Evolutionary conservation across 2,797 vertebrate species (phyloP), one percentile per base, ranked within the genome.

Genomic region (Pogonophryne albipinna): DNA sequence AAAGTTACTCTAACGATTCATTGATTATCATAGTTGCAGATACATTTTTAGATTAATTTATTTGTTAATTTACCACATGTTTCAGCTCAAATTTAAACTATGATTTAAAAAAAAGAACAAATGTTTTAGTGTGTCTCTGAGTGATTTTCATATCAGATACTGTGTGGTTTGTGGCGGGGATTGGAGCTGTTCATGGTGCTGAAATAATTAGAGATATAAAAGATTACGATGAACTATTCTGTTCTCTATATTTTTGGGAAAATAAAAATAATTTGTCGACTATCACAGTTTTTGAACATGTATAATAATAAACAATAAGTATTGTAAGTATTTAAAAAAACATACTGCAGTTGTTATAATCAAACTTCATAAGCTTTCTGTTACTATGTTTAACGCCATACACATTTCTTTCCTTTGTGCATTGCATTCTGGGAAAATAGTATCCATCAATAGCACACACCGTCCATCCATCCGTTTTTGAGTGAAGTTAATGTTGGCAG

Each of bases 171-270:
- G 49, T 63, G 6, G 16, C 17, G 16, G 34, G 57, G 8, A 1
- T 27, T 27, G 27, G 57, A 76, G 52, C 74, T 76, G 59, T 63
- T 66, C 17, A 0, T n/a, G 60, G 66, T 64, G 38, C 66, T 76
- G 74, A 70, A 57, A 42, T 10, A 4, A 60, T 23, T 2, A 44
- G 23, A 56, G 2, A 3, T 23, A 16, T 34, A 11, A 9, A 72
- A 19, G 31, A 41, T 42, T 14, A 12, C 5, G 1, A 20, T 23
- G 27, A 19, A n/a, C 45, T 5, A 23, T 4, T 31, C 15, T 20
- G 38, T 34, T 68, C 13, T 68, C 14, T 41, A 17, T 51, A 7
- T 46, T 45, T 46, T 27, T 3, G 12, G 2, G 6, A 23, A 46
- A 62, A 38, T 31, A 17, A 23, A 44, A 58, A n/a, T n/a, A 19